Base-by-base conservation (phyloP, 1,140 invertebrate species). In the Glomeris maerens region DNA sequence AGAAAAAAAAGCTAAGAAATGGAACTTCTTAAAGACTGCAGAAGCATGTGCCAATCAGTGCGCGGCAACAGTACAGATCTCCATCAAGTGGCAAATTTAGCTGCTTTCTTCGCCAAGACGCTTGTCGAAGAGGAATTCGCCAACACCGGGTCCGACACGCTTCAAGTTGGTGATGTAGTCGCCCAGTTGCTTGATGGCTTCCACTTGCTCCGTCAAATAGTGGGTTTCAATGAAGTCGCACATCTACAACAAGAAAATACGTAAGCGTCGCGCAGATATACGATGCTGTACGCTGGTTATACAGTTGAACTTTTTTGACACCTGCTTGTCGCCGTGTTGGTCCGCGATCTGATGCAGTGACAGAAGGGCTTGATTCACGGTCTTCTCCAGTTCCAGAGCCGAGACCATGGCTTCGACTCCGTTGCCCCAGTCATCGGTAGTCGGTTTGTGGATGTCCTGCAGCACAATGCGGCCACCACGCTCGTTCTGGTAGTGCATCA, bases 71-170 rank as follows among this genome's bases (percentile, higher is more conserved):
- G n/a, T n/a, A n/a, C n/a, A n/a, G n/a, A n/a, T n/a, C n/a, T n/a
- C n/a, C n/a, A n/a, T n/a, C n/a, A n/a, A n/a, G n/a, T n/a, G n/a
- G n/a, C n/a, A n/a, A n/a, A n/a, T n/a, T n/a, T n/a, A n/a, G n/a
- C n/a, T n/a, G n/a, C n/a, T n/a, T n/a, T n/a, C n/a, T n/a, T n/a
- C n/a, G n/a, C n/a, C n/a, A n/a, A n/a, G n/a, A n/a, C n/a, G n/a
- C 58, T 75, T 74, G 66, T 80, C 75, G 55, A 74, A 78, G 52
- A 76, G 63, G 64, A 71, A 78, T 59, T 79, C 76, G 50, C 78
- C 78, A 20, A 80, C 64, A 27, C 77, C 77, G 26, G 62, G 52
- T 2, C 78, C 78, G 52, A 72, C 73, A 47, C 77, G 70, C 51
- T 74, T 73, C 59, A 80, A 63, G 50, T 75, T 71, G 55, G 76